phyloP scores from a whole-genome alignment of 2,888 invertebrate genomes.

The Cordilura impudica region DNA sequence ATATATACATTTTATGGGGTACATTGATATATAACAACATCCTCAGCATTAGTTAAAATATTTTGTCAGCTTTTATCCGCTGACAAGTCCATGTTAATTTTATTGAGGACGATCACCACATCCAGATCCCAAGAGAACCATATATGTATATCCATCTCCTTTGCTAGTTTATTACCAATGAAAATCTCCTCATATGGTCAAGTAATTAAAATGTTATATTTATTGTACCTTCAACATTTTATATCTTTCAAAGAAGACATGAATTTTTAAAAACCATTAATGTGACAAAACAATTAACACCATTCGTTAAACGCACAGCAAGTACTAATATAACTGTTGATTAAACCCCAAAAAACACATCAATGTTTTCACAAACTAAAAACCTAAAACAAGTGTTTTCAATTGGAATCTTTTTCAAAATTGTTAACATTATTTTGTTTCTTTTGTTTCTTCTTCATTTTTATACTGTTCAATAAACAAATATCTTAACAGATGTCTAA shows the following conservation, averaged over 20 bases:
- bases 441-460: background rate
- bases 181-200: conserved; percentile 27
- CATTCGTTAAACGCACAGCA: conserved; percentile 14
- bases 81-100: too few species aligned
- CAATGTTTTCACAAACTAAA: conserved; percentile 7
- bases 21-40: too few species aligned
- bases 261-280: conserved; percentile 54
- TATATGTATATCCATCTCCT: too few species aligned
- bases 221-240: background rate
- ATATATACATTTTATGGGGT: too few species aligned
- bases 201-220: conserved; percentile 55
- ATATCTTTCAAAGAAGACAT: conserved; percentile 28
- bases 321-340: conserved; percentile 17
- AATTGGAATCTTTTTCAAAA: conserved; percentile 54
- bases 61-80: too few species aligned
- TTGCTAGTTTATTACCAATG: too few species aligned
- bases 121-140: too few species aligned
- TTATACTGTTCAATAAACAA: conserved; percentile 59
- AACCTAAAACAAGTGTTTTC: conserved; percentile 49
- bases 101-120: too few species aligned
- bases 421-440: conserved; percentile 48
- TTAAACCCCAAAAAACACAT: conserved; percentile 1
- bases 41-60: too few species aligned
- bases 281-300: conserved; percentile 58
- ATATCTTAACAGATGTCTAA: conserved; percentile 74